Base-by-base conservation (phyloP, 2,113 vertebrate genomes). In the Empidonax traillii region DNA sequence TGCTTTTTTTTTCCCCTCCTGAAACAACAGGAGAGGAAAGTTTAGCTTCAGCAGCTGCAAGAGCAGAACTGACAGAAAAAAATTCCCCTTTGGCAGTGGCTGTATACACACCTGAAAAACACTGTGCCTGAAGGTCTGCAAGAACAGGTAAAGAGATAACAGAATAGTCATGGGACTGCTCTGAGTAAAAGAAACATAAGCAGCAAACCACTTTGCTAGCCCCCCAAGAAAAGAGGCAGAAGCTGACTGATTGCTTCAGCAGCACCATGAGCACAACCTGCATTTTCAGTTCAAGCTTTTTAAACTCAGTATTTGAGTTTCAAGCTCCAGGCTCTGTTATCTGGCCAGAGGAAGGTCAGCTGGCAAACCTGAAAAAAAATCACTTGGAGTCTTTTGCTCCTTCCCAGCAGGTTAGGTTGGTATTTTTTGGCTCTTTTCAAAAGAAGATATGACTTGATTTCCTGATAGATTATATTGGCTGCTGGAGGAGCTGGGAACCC, bases 1-100 rank as follows among this genome's bases (percentile, higher is more conserved):
- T 77, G 6, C 3, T 24, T 24, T 43, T 28, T 27, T 12, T 2
- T 12, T 17, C 1, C 0, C 14, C 0, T 14, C 28, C 62, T 8
- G 39, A 47, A 79, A 46, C 55, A 66, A 67, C 4, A 44, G 56
- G 20, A 90, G 33, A 73, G 39, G 53, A 85, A 78, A 44, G 31
- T 68, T 91, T 74, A 44, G 39, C 47, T 79, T 93, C 43, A 85
- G 62, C 43, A 91, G 46, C 43, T 58, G 23, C 65, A 92, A 83
- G 8, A 75, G 24, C 47, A 77, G 19, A 71, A 81, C 21, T 47
- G 59, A 68, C 1, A 68, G 8, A 80, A 73, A 77, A 61, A 39
- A 39, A 11, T 41, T 80, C 14, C 44, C 47, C 37, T 80, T 76
- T 78, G 33, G 43, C 47, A 69, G 35, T 0, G 7, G n/a, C 37